Conservation (phyloP, 2,888 invertebrate species). For the Tiliacea citrago region DNA sequence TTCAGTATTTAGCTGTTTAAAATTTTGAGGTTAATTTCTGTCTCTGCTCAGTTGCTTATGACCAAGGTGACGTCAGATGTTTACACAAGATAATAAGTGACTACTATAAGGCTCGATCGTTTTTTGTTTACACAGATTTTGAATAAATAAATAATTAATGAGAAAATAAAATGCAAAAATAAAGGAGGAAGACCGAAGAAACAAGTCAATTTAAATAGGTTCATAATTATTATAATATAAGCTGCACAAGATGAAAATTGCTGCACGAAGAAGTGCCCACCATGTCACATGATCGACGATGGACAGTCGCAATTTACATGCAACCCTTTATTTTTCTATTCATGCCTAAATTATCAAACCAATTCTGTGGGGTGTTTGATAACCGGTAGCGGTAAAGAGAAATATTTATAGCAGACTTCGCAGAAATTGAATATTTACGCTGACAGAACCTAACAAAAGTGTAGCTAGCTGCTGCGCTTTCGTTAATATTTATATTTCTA, state of each 20-base stretch:
- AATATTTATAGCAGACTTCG: conserved; percentile 28
- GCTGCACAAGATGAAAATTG: neutral
- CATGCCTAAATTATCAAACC: neutral
- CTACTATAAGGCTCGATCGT: too few species aligned
- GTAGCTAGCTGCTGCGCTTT: neutral
- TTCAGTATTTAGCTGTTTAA: too few species aligned
- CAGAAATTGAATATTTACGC: conserved; percentile 24
- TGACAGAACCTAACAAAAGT: conserved; percentile 6
- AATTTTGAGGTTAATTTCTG: too few species aligned
- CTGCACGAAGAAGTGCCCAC: neutral
- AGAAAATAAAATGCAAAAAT: neutral
- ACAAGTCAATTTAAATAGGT: neutral
- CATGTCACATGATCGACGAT: neutral
- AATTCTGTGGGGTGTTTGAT: neutral
- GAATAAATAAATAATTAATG: too few species aligned
- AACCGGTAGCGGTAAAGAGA: neutral
- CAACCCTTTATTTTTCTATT: conserved; percentile 1
- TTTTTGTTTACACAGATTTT: too few species aligned
- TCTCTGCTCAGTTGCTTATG: too few species aligned
- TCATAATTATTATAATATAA: neutral
- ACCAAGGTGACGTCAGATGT: too few species aligned
- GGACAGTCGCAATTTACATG: neutral
- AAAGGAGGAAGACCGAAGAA: neutral
- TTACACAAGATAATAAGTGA: too few species aligned
- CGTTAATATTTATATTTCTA: conserved; percentile 19